phyloP scores from a whole-genome alignment of 2,888 invertebrate genomes.

The Drosophila conformis region DNA sequence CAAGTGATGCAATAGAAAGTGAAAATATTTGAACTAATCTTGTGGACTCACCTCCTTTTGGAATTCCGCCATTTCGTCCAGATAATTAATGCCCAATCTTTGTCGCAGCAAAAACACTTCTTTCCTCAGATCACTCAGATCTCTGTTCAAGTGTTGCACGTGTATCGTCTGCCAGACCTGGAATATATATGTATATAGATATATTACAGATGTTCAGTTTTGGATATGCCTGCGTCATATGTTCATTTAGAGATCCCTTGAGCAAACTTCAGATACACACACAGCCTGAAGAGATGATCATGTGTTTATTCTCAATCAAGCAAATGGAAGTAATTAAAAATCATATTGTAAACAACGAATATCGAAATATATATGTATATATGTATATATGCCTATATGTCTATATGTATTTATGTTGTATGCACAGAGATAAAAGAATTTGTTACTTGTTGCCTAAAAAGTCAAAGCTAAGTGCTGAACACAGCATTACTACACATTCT shows the following conservation, averaged over 20 bases:
- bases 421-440: not conserved
- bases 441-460: not conserved
- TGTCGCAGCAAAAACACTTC: conserved; percentile 81
- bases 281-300: conserved; percentile 34
- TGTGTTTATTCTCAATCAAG: conserved; percentile 48
- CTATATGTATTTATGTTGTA: not conserved
- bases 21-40: conserved; percentile 1
- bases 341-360: conserved; percentile 31
- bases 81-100: conserved; percentile 82
- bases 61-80: conserved; percentile 83
- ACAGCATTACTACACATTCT: not conserved
- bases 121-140: conserved; percentile 76
- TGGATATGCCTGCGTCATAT: conserved; percentile 31
- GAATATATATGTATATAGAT: not conserved
- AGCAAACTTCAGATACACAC: conserved; percentile 7
- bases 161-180: conserved; percentile 83
- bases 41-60: conserved; percentile 81
- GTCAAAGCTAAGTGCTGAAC: not conserved
- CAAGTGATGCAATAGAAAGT: conserved; percentile 26
- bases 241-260: conserved; percentile 41
- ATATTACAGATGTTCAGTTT: not conserved
- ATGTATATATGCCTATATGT: not conserved
- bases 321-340: conserved; percentile 40
- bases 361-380: conserved; percentile 4
- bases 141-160: conserved; percentile 75